These are phyloP conservation scores for Rhagium mordax DNA, from an alignment of 2,888 invertebrate species.

Conservation along the genomic window DNA sequence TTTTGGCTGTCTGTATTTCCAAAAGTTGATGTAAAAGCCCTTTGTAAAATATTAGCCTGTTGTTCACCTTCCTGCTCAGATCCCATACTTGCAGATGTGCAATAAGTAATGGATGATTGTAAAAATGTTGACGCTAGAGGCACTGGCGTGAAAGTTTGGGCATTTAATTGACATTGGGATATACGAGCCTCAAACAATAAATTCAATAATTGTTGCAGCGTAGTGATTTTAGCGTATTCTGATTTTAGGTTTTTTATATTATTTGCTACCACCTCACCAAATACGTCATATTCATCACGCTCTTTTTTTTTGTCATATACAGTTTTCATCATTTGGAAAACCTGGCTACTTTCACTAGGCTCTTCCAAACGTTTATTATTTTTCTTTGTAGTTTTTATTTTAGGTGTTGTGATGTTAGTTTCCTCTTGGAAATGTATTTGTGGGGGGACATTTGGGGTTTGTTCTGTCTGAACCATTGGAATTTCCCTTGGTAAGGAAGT, in stretches of 20 bases:
- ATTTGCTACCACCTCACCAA: slow-evolving; percentile 31
- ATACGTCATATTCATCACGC: slow-evolving; percentile 32
- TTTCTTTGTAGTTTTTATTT: background rate
- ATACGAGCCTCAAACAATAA: slow-evolving; percentile 22
- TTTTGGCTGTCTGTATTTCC: background rate
- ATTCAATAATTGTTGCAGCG: slow-evolving; percentile 6
- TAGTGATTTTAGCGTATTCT: slow-evolving; percentile 20
- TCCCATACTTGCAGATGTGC: background rate
- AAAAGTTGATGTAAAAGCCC: slow-evolving; percentile 29
- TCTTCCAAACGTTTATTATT: background rate
- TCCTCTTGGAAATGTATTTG: no score
- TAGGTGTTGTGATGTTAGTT: background rate
- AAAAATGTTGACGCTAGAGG: slow-evolving; percentile 5
- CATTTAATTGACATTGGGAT: background rate
- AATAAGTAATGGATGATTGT: background rate
- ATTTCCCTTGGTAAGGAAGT: no score
- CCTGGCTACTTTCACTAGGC: slow-evolving; percentile 23
- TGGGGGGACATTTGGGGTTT: no score
- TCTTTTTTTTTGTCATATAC: slow-evolving; percentile 29
- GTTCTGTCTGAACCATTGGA: no score
- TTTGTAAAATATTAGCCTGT: slow-evolving; percentile 19
- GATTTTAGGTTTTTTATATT: slow-evolving; percentile 26
- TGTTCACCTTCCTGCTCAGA: slow-evolving; percentile 3
- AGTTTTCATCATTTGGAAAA: slow-evolving; percentile 30
- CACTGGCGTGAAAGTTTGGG: slow-evolving; percentile 18